Base-by-base conservation (phyloP, 1,140 invertebrate species). In the Drosophila ananassae region DNA sequence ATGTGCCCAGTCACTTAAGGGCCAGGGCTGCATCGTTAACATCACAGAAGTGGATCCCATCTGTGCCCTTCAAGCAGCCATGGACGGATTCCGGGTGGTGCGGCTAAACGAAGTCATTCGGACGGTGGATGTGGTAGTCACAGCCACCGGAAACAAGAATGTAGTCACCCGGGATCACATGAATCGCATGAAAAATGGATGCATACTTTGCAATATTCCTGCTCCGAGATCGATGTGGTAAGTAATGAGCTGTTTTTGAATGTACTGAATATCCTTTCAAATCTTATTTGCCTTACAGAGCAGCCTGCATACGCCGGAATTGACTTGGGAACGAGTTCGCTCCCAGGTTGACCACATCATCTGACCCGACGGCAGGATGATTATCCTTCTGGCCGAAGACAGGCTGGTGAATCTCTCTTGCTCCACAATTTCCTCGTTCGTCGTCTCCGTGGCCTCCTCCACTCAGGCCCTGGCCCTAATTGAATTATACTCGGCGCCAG, bases 21-120 rank as follows among this genome's bases (percentile, higher is more conserved):
- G 97, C 1, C 94, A 99, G 25, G 98, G 98, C 7, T 97, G 97
- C 92, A 96, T 98, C 72, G 97, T 96, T 3, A 98, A 97, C 91
- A 96, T 99, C 4, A 98, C 98, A 39, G 98, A 99, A 94, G 98
- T 99, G 71, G 98, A 99, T 93, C 98, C 98, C 0, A 99, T 99
- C 83, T 99, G 98, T 93, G 98, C 98, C 25, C 93, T 99, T 17
- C 98, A 99, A 93, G 98, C 98, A 96, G 97, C 97, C 93, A 99
- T 99, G 98, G 98, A 99, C 92, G 98, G 98, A 0, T 98, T 97
- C 92, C 94, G 97, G 76, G 98, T 99, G 44, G 97, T 99, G 54
- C 98, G 98, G 92, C 92, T 99, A 37, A 97, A 96, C 84, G 98
- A 97, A 93, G 97, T 94, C n/a, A 96, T 99, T 50, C 94, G 97